Evolutionary conservation across 2,113 vertebrate genomes (phyloP).

Genomic region (Tringa solitaria): DNA sequence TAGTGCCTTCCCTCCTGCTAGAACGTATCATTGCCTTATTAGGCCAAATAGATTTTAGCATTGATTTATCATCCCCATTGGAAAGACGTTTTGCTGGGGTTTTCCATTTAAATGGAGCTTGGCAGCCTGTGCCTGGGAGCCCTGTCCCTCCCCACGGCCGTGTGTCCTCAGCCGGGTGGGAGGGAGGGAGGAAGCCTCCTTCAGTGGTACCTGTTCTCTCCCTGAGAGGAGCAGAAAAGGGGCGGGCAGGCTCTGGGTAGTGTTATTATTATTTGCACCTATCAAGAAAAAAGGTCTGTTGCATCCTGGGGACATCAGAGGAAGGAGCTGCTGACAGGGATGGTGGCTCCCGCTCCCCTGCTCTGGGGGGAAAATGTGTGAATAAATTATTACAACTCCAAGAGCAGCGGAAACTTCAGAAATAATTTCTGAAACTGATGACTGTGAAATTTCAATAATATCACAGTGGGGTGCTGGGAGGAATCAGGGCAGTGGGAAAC

Average conservation of each 20-base stretch:
- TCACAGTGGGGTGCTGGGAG: background rate
- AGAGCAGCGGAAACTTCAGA: constrained; percentile 8
- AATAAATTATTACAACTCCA: background rate
- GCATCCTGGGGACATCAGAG: background rate
- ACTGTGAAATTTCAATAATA: constrained; percentile 47
- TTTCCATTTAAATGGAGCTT: background rate
- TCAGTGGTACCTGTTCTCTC: background rate
- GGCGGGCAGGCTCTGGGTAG: background rate
- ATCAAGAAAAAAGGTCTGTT: background rate
- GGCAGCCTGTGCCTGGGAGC: background rate
- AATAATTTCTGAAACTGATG: constrained; percentile 45
- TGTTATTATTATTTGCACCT: background rate
- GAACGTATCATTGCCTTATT: rapidly evolving
- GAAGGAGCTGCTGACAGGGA: background rate
- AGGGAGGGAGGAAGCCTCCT: background rate
- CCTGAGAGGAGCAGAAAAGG: background rate
- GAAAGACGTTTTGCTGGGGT: background rate
- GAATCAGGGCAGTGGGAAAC: background rate
- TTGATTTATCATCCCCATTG: background rate
- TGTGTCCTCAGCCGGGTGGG: rapidly evolving
- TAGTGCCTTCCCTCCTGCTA: background rate
- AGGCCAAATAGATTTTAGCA: background rate
- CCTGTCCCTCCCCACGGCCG: background rate
- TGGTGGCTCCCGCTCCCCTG: background rate
- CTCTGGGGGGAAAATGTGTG: background rate